Evolutionary conservation across 2,113 vertebrate species (phyloP), one percentile per base, ranked within the genome.

Genomic region (Rafetus swinhoei): DNA sequence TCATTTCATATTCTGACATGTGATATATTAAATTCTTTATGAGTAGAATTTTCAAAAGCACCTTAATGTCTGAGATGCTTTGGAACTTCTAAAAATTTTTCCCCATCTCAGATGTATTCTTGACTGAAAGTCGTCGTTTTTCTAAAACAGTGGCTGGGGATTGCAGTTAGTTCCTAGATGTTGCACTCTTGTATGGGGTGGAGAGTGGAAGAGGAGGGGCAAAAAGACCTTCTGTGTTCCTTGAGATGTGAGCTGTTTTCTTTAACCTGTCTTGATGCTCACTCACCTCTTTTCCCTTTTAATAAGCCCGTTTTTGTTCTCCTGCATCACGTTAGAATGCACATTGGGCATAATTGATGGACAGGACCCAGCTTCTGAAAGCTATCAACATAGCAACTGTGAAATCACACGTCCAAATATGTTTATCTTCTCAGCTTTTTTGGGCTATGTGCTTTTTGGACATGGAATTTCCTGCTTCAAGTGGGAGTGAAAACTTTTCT

Each of bases 321-420:
- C 86, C 62, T 89, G 0, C 53, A 60, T 97, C 96, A 95, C 88
- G 82, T 97, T 95, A 87, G 93, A 86, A 93, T 96, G 94, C 95
- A 93, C 96, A 94, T 29, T 87, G 96, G 0, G 80, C 90, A 89
- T 96, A 97, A 97, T 87, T 97, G 97, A 97, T 93, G 93, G 97
- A 95, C 97, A 96, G 96, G 88, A 91, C 79, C 87, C 27, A 9
- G 91, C 90, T 95, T 96, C 94, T 93, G 90, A 96, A 91, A 96
- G 92, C 96, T 96, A 95, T 96, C 97, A 91, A 14, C 25, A 2
- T 86, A 55, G 90, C 27, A 16, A 18, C 94, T 97, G 96, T 95
- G 96, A 97, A 97, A 96, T 96, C 97, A 95, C 96, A 96, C 87
- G 45, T 97, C 97, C 96, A 96, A 97, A 95, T 95, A 93, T 91